Percentiles rank a stretch among this genome's conserved stretches.
These are phyloP conservation scores for Peribatodes rhomboidaria DNA, from an alignment of 2,888 invertebrate species.

Conservation along the genomic window DNA sequence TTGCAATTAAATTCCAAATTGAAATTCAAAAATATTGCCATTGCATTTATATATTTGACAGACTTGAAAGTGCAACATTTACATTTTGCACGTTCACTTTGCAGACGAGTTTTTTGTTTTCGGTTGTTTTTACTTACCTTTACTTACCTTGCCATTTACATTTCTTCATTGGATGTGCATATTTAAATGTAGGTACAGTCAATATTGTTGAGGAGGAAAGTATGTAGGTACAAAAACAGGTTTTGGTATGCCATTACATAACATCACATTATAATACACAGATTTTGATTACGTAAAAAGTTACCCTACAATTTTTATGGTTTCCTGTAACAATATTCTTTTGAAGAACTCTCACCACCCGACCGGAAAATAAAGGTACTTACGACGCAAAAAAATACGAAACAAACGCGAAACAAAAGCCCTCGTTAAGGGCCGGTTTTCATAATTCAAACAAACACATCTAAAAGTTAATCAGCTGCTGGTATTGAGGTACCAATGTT, in stretches of 20 bases:
- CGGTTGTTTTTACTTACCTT: no score
- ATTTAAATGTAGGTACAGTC: no score
- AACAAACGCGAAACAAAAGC: background rate
- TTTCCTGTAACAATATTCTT: constrained; percentile 28
- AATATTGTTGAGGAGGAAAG: background rate
- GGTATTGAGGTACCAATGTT: background rate
- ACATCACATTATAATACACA: no score
- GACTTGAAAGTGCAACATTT: no score
- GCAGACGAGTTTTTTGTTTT: no score
- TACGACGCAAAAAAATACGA: background rate
- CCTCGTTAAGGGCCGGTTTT: background rate
- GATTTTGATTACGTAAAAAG: background rate
- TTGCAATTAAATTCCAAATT: no score
- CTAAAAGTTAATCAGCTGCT: background rate
- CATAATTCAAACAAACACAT: background rate
- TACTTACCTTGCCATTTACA: no score
- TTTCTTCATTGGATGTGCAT: background rate
- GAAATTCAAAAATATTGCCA: no score
- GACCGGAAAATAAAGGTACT: background rate
- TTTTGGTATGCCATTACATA: no score
- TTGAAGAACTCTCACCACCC: constrained; percentile 9
- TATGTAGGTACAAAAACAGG: no score
- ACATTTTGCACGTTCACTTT: no score
- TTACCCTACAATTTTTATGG: background rate
- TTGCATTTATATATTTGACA: no score